Percentiles rank a stretch among this genome's conserved stretches.
Evolutionary conservation across 2,113 vertebrate genomes (phyloP).

Genomic region (Carettochelys insculpta): DNA sequence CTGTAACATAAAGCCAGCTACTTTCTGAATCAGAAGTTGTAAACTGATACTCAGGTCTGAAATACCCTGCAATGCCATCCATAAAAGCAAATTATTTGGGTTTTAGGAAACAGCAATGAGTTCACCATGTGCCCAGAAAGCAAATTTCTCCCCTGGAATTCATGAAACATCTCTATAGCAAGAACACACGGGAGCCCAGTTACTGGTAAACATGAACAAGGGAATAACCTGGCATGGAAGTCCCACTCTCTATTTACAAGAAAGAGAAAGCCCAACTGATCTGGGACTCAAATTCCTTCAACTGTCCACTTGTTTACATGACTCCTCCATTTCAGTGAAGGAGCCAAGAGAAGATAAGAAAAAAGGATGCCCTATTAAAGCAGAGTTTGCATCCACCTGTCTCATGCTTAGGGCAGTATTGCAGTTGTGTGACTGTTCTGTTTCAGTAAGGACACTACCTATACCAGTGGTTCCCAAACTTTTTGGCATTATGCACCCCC

Average conservation of each 20-base stretch:
- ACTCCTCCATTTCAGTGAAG: background rate
- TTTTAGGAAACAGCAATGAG: background rate
- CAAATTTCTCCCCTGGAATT: background rate
- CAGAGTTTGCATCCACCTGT: background rate
- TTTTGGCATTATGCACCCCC: no score
- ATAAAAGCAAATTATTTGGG: background rate
- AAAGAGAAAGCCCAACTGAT: background rate
- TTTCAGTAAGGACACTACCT: no score
- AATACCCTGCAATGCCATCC: background rate
- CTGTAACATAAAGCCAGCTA: background rate
- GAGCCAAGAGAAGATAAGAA: background rate
- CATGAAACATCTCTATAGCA: background rate
- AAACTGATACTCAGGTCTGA: background rate
- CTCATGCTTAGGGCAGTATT: no score
- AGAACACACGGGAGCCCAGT: background rate
- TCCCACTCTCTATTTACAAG: background rate
- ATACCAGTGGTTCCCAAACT: no score
- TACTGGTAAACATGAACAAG: background rate
- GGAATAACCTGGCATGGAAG: background rate
- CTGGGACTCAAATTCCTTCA: background rate
- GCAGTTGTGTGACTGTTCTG: no score
- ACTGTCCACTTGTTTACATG: accelerated
- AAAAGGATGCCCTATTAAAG: accelerated
- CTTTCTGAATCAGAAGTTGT: background rate
- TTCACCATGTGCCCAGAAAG: background rate